These are phyloP conservation scores for Drosophila bifasciata DNA, from an alignment of 1,140 invertebrate genomes.

Conservation along the genomic window DNA sequence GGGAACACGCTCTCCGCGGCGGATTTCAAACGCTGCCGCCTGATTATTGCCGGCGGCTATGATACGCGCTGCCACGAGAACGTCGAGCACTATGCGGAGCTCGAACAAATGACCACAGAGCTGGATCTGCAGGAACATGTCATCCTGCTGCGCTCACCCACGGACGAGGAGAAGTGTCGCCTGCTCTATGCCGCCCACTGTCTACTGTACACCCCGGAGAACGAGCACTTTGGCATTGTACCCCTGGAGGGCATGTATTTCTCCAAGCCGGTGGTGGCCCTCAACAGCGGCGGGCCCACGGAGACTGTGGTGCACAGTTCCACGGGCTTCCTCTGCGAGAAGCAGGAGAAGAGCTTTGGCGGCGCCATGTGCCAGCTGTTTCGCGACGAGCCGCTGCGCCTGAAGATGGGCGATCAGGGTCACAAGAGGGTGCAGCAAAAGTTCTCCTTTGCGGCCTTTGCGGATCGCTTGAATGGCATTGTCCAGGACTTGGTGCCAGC, in stretches of 20 bases:
- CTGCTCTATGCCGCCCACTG: slow-evolving; percentile 90
- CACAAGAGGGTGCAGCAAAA: slow-evolving; percentile 88
- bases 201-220: slow-evolving; percentile 97
- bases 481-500: slow-evolving; percentile 80
- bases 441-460: slow-evolving; percentile 93
- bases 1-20: slow-evolving; percentile 85
- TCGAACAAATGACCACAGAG: slow-evolving; percentile 85
- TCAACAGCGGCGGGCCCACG: slow-evolving; percentile 96
- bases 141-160: slow-evolving; percentile 93
- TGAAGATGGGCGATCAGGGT: slow-evolving; percentile 89
- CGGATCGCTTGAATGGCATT: slow-evolving; percentile 87
- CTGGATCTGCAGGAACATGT: slow-evolving; percentile 90
- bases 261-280: slow-evolving; percentile 96
- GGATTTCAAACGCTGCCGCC: slow-evolving; percentile 88
- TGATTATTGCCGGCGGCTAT: slow-evolving; percentile 99
- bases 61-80: slow-evolving; percentile 96
- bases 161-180: slow-evolving; percentile 92
- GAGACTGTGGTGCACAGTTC: slow-evolving; percentile 95
- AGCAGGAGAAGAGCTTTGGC: slow-evolving; percentile 89
- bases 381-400: slow-evolving; percentile 86
- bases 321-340: slow-evolving; percentile 95
- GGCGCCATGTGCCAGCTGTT: slow-evolving; percentile 90
- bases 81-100: slow-evolving; percentile 93
- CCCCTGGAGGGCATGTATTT: slow-evolving; percentile 99
- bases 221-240: slow-evolving; percentile 99